Evolutionary conservation across 2,888 invertebrate species (phyloP), one percentile per base, ranked within the genome.

Genomic region (Apocheima hispidaria): DNA sequence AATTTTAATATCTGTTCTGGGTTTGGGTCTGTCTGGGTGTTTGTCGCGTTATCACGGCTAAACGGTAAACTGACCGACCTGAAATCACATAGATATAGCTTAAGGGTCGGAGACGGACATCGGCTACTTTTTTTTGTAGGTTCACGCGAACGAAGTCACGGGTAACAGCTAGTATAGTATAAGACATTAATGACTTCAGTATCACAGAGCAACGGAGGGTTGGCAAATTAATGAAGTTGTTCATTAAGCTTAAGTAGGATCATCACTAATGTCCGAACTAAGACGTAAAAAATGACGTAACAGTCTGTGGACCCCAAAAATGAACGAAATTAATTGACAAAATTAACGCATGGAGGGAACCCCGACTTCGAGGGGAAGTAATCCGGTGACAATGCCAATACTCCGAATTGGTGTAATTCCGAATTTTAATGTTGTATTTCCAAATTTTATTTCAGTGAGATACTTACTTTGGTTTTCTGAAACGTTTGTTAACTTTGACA

Each of bases 241-340:
- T 86, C 88, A 87, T 88, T 88, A 86, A 78, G 84, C 84, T 82
- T 85, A 88, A 88, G 88, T 84, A 79, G 80, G 77, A 86, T 88
- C 86, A 82, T 82, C 83, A 82, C 77, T 86, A 82, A 87, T 86
- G 85, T 84, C 76, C 71, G 71, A 63, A 72, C 66, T 68, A 73
- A 72, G n/a, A n/a, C n/a, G 72, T 75, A 78, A 80, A 83, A 82
- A 83, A 82, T 59, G 73, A 74, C 72, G 72, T 73, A 66, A 50
- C 73, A 65, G 58, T 62, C 70, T 21, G 28, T 33, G 61, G 57
- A 40, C 55, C 70, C 68, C 69, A 56, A 66, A 66, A 58, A 60
- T 60, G 35, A 55, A 49, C 53, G 41, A 60, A 66, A 66, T 70
- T 70, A 68, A 66, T 68, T 68, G 66, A 51, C 62, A 62, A 62